Percentiles rank a stretch among this genome's conserved stretches.
Conservation (phyloP, 2,113 vertebrate species). For the Neodontobutis hainanensis region DNA sequence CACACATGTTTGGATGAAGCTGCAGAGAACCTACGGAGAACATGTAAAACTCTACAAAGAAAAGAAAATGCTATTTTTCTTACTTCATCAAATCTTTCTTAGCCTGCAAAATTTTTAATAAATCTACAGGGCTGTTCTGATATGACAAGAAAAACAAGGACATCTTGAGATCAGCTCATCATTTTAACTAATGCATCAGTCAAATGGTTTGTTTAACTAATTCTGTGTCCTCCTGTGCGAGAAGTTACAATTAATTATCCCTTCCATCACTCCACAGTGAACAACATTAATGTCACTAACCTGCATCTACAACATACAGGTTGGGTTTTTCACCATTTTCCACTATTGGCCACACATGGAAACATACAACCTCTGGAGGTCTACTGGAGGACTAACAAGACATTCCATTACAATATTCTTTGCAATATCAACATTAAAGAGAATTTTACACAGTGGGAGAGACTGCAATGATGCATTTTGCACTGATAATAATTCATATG, state of each 20-base stretch:
- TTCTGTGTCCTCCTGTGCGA: neutral
- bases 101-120: neutral
- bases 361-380: neutral
- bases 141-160: neutral
- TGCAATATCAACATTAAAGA: slow-evolving; percentile 5
- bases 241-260: slow-evolving; percentile 3
- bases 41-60: no score
- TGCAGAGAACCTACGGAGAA: no score
- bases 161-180: slow-evolving; percentile 4
- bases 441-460: neutral
- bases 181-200: slow-evolving; percentile 1
- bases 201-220: slow-evolving; percentile 11
- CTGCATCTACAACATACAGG: neutral
- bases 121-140: neutral
- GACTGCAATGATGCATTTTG: neutral
- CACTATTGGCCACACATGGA: neutral
- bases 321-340: neutral
- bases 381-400: neutral
- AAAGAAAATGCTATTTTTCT: neutral
- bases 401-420: neutral
- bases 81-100: neutral
- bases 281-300: neutral
- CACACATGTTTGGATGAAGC: no score
- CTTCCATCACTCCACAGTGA: neutral
- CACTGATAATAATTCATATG: slow-evolving; percentile 2